Conservation (phyloP, 1,140 invertebrate genomes). For the silkworm (Bombyx mori) region DNA sequence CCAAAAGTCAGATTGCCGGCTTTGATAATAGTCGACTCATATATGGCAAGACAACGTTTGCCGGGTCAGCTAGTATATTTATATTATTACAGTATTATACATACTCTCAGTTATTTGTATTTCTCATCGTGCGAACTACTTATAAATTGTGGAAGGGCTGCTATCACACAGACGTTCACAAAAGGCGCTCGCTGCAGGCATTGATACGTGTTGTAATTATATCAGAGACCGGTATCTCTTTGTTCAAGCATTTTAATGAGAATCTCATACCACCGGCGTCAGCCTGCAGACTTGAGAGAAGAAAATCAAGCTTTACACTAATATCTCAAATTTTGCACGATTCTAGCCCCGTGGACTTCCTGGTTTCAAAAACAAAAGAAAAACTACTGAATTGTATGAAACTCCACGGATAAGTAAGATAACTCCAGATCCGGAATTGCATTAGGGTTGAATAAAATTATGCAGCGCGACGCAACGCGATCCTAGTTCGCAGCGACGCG, state of each 20-base stretch:
- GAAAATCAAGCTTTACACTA: too few species aligned
- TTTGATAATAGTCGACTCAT: too few species aligned
- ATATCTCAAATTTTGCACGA: too few species aligned
- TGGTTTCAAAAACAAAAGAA: constrained; percentile 10
- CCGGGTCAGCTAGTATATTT: too few species aligned
- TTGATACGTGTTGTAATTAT: constrained; percentile 1
- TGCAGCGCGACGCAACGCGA: constrained; percentile 5
- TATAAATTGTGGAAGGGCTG: too few species aligned
- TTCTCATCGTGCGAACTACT: too few species aligned
- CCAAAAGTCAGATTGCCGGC: too few species aligned
- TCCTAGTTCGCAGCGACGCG: background rate
- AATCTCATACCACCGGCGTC: background rate
- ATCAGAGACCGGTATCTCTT: constrained; percentile 1
- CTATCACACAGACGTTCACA: background rate
- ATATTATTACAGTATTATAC: background rate
- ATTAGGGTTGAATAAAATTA: constrained; percentile 11
- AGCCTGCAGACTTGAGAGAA: background rate
- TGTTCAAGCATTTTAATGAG: constrained; percentile 3
- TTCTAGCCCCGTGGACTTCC: constrained; percentile 5
- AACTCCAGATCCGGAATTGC: constrained; percentile 4
- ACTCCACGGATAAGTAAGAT: constrained; percentile 8
- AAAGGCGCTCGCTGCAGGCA: background rate
- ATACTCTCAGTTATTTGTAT: too few species aligned
- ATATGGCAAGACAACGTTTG: too few species aligned
- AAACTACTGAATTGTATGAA: constrained; percentile 14